Conservation (phyloP, 2,113 vertebrate genomes). For the Falco punctatus region DNA sequence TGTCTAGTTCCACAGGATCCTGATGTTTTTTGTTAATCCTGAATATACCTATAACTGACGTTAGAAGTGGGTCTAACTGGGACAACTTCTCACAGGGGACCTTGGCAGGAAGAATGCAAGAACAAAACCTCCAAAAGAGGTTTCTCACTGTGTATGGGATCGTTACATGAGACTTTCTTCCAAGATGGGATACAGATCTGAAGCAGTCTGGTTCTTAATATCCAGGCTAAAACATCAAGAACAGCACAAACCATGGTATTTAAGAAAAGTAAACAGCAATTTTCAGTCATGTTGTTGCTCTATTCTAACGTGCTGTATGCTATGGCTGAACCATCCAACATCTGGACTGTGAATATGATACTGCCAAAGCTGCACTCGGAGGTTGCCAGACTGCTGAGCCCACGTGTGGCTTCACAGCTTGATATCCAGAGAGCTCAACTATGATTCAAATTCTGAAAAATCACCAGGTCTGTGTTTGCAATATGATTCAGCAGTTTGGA, state of each 20-base stretch:
- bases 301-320: not conserved
- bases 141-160: not conserved
- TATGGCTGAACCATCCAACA: conserved; percentile 8
- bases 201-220: not conserved
- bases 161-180: not conserved
- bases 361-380: not conserved
- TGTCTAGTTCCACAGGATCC: not conserved
- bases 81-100: not conserved
- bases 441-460: conserved; percentile 54
- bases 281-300: not conserved
- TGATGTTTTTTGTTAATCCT: not conserved
- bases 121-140: not conserved
- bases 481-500: conserved; percentile 62
- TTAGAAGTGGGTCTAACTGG: not conserved
- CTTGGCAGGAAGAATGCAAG: not conserved
- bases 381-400: conserved; percentile 39
- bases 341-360: not conserved
- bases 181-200: not conserved
- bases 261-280: conserved; percentile 7
- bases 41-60: not conserved
- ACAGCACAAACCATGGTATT: not conserved
- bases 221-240: not conserved
- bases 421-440: not conserved
- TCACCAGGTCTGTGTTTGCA: not conserved
- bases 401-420: conserved; percentile 49